Evolutionary conservation across 2,888 invertebrate species (phyloP), one percentile per base, ranked within the genome.

Genomic region (Drosophila anceps): DNA sequence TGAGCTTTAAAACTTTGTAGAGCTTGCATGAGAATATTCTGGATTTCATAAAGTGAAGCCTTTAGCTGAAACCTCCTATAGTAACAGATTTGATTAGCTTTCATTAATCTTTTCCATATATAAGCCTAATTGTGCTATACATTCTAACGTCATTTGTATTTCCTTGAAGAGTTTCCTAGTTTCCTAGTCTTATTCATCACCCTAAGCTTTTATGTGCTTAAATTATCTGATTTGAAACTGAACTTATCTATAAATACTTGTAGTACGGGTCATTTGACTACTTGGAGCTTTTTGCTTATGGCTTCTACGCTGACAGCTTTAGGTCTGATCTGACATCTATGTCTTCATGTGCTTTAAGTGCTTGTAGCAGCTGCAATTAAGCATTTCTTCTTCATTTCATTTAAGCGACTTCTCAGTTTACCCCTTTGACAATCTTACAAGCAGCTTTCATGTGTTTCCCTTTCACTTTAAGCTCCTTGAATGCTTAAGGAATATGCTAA

Each of bases 401-500:
- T 24, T 7, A 3, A 4, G 4, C 20, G 12, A 20, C 1, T 6
- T 24, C 13, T 44, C 24, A 18, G 18, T 3, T 48, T 0, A 31
- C 6, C 48, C n/a, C 18, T 48, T 48, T 48, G n/a, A 31, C 29
- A 18, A 7, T 15, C 0, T n/a, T 10, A 6, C 10, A 48, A 48
- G 10, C 48, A 48, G 29, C 48, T 48, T 31, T 18, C n/a, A 31
- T 29, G 29, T 29, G 31, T 29, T 18, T 18, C 12, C 6, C n/a
- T 12, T 48, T n/a, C 29, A 0, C 29, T 48, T n/a, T 18, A 18
- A 46, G 13, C 46, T 29, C 37, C 10, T 59, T 48, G 46, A 48
- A 1, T 59, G 9, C 59, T 37, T 35, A 46, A 31, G n/a, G 10
- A 13, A 15, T 29, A 59, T 48, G 59, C 35, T 48, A 27, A 27